Conservation (phyloP, 2,113 vertebrate species). For the Mesoclemmys tuberculata region DNA sequence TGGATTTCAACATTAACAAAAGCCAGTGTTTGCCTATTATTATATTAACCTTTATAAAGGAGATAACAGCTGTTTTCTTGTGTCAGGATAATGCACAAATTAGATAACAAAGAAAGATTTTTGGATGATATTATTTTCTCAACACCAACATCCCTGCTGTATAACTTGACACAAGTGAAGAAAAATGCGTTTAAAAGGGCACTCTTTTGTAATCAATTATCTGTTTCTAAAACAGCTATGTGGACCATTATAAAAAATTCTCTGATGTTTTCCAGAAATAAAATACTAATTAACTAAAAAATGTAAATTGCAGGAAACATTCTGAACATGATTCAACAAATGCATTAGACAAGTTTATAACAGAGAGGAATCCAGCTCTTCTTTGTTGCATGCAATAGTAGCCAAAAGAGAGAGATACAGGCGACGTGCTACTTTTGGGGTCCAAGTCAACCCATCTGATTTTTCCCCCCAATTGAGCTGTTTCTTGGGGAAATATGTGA, state of each 20-base stretch:
- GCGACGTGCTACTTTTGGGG: background rate
- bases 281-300: background rate
- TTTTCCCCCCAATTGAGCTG: background rate
- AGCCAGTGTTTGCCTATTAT: slow-evolving; percentile 67
- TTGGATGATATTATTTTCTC: background rate
- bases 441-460: background rate
- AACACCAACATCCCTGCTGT: background rate
- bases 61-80: slow-evolving; percentile 30
- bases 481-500: background rate
- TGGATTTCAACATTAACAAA: slow-evolving; percentile 61
- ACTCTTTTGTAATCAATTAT: background rate
- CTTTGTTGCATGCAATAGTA: background rate
- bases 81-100: slow-evolving; percentile 50
- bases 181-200: background rate
- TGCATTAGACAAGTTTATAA: background rate
- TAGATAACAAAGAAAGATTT: slow-evolving; percentile 53
- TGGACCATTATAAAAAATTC: background rate
- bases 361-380: background rate
- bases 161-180: background rate
- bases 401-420: background rate
- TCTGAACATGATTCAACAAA: background rate
- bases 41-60: slow-evolving; percentile 68
- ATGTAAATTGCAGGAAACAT: background rate
- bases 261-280: background rate
- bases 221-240: background rate